phyloP scores from a whole-genome alignment of 2,113 vertebrate genomes.

The Choloepus hoffmanni region DNA sequence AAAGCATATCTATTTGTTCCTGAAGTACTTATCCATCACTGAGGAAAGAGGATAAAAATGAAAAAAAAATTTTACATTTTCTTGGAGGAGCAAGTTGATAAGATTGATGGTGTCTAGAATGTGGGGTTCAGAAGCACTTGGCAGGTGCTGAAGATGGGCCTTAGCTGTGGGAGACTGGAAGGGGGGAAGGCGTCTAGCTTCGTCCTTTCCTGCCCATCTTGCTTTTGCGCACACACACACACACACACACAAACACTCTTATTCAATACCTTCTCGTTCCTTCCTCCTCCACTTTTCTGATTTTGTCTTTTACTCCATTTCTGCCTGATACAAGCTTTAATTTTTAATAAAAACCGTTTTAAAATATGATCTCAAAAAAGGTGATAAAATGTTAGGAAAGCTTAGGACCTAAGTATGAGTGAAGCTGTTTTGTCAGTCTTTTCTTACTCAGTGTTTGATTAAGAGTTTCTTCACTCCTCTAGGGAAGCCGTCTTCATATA shows the following conservation, averaged over 20 bases:
- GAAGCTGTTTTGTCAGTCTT: not conserved
- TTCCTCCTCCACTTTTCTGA: not conserved
- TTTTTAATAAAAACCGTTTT: not conserved
- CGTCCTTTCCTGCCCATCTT: rapidly evolving
- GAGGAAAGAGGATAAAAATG: constrained; percentile 40
- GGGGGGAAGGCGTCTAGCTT: rapidly evolving
- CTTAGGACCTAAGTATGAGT: not conserved
- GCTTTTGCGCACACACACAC: rapidly evolving
- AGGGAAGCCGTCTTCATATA: not conserved
- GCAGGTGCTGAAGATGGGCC: rapidly evolving
- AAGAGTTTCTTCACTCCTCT: not conserved
- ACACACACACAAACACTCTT: rapidly evolving
- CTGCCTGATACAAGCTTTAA: not conserved
- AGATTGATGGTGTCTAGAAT: not conserved
- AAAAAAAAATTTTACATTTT: not conserved
- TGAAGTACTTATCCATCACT: constrained; percentile 55
- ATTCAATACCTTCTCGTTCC: not conserved
- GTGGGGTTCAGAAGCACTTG: too few species aligned
- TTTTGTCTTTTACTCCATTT: not conserved
- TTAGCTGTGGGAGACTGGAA: too few species aligned
- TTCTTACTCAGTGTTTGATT: not conserved
- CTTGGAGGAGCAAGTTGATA: not conserved
- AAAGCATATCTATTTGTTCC: constrained; percentile 30
- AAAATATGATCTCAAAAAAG: constrained; percentile 1
- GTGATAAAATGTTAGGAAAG: not conserved